Base-by-base conservation (phyloP, 1,140 invertebrate species). In the Callitettix versicolor region DNA sequence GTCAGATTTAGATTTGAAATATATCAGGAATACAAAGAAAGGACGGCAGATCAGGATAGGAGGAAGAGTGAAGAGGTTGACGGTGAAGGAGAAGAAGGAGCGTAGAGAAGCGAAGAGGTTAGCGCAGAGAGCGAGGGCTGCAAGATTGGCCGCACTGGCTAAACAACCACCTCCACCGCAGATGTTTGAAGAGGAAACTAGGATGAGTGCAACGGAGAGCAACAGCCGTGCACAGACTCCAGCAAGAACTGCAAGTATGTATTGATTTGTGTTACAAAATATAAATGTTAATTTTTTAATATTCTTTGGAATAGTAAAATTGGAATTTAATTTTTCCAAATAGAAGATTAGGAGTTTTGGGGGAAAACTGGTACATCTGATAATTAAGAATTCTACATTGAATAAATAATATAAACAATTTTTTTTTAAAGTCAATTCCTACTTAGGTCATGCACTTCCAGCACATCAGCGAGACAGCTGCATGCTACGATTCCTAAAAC, bases 101-200 rank as follows among this genome's bases (percentile, higher is more conserved):
- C 3, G n/a, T 4, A 15, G 40, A 15, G 18, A 17, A 17, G 40
- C 18, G 6, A 20, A 42, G 18, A 15, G 40, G 12, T 42, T 42
- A 9, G 26, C 33, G 22, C 15, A 40, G 24, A 53, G 38, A 53
- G 26, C 22, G 12, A 24, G 24, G 44, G 38, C 38, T 2, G 30
- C 46, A 9, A 47, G 57, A 56, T 34, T 58, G 42, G 55, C 55
- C 22, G 54, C 56, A 38, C 43, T 62, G 30, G 58, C 60, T 7
- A 42, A 36, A 33, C 30, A 49, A 38, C 14, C 33, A n/a, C 48
- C 48, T 18, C 48, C 59, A 6, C 72, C 82, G 30, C 80, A 84
- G 63, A 74, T 85, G 3, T 86, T 86, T 62, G 87, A 90, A 66
- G 87, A 91, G 67, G 87, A 91, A 63, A 91, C 87, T 2, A 78